Base-by-base conservation (phyloP, 2,113 vertebrate species). In the Dinomys branickii region DNA sequence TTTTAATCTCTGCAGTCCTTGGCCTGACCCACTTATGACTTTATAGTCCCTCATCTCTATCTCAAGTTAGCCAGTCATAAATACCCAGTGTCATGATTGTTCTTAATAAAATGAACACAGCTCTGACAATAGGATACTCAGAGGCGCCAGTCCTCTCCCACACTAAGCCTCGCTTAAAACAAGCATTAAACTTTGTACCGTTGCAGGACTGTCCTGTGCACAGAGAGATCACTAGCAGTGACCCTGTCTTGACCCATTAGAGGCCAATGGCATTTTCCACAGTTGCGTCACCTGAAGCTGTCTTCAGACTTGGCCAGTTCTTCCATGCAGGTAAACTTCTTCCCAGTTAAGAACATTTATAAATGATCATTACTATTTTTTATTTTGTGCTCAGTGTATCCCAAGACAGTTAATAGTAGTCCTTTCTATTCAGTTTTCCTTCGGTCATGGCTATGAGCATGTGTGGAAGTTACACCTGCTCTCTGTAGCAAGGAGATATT, bases 161-260 rank as follows among this genome's bases (percentile, higher is more conserved):
- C 9, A 13, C 63, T n/a, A n/a, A 85, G 88, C 22, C 35, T 52
- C 50, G 22, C 10, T 78, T 85, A 77, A 95, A 90, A 65, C 20
- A 22, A 19, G 0, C 38, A 35, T 86, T 67, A 78, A 78, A 16
- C 17, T 65, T 59, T 38, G 22, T 69, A 24, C 69, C 54, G 12
- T 30, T 41, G 30, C 22, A 4, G 2, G 7, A 0, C 8, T 63
- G 3, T 6, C 19, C 17, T 44, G 3, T 56, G 1, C 4, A 8
- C 2, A 12, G 0, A 8, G n/a, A 67, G 16, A 50, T 26, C 3
- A 75, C 86, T 73, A 80, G 9, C 26, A 30, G 11, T 0, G 33
- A 35, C 0, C 7, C 22, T 61, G 30, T 2, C 22, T 24, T 85
- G 22, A 38, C 20, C 9, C 28, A 50, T 41, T 84, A 67, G 52